A percentile compares a stretch with the other conserved stretches of the same genome.
Conservation (phyloP, 1,140 invertebrate genomes). For the Vanessa atalanta region DNA sequence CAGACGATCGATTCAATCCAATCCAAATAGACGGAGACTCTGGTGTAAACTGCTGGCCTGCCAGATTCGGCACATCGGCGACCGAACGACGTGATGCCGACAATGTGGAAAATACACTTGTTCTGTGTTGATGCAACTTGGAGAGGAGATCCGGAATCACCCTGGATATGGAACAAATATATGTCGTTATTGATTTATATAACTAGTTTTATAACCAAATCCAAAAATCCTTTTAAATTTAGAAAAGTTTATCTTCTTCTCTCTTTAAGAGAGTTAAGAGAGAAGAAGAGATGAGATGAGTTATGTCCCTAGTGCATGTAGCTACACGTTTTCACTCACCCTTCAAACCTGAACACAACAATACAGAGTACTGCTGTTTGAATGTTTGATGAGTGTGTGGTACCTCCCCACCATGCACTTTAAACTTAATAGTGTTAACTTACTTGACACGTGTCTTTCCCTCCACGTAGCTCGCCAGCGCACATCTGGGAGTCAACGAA, state of each 20-base stretch:
- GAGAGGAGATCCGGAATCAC: slow-evolving; percentile 84
- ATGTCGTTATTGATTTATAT: not conserved
- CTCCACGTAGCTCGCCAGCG: slow-evolving; percentile 85
- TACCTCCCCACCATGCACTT: too few species aligned
- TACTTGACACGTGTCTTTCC: slow-evolving; percentile 89
- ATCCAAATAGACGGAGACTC: slow-evolving; percentile 84
- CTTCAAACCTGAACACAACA: too few species aligned
- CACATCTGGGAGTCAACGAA: slow-evolving; percentile 84
- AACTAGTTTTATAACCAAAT: too few species aligned
- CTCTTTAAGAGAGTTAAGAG: too few species aligned
- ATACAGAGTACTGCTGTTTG: too few species aligned
- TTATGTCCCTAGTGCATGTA: too few species aligned
- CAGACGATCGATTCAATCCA: slow-evolving; percentile 86
- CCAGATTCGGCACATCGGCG: slow-evolving; percentile 80
- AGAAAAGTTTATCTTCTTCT: too few species aligned
- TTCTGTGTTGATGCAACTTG: slow-evolving; percentile 78
- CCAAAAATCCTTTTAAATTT: too few species aligned
- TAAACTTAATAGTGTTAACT: not conserved
- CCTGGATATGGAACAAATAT: slow-evolving; percentile 70
- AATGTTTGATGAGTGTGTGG: too few species aligned
- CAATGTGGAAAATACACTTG: slow-evolving; percentile 78
- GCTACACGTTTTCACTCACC: too few species aligned
- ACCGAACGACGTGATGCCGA: slow-evolving; percentile 84
- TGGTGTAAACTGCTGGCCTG: slow-evolving; percentile 85
- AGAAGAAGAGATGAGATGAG: too few species aligned